Evolutionary conservation across 2,888 invertebrate species (phyloP).

Genomic region (Leptinotarsa juncta): DNA sequence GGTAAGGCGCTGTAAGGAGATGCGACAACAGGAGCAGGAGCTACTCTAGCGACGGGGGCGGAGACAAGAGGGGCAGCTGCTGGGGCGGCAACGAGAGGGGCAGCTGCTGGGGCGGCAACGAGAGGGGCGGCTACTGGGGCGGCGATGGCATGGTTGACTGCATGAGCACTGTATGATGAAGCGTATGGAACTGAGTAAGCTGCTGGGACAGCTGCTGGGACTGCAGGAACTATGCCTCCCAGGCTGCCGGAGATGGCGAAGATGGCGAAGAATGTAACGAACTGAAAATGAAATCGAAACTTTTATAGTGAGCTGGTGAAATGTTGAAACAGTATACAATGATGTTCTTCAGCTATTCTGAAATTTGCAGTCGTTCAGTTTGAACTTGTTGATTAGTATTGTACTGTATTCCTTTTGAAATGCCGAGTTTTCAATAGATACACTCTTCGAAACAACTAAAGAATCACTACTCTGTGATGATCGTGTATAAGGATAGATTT

Average conservation of each 20-base stretch:
- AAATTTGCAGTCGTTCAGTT: no score
- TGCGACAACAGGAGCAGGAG: constrained; percentile 30
- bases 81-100: constrained; percentile 39
- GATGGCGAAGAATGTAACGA: constrained; percentile 46
- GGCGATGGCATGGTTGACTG: constrained; percentile 80
- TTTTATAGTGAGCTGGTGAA: not conserved
- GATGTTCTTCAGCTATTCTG: no score
- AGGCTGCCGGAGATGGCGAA: constrained; percentile 50
- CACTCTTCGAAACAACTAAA: no score
- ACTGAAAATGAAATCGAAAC: constrained; percentile 42
- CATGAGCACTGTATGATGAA: constrained; percentile 80
- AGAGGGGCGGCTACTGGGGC: constrained; percentile 69
- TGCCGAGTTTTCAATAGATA: no score
- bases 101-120: constrained; percentile 68
- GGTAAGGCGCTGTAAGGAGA: constrained; percentile 29
- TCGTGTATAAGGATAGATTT: no score
- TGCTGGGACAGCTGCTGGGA: constrained; percentile 64
- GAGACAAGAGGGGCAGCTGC: constrained; percentile 39
- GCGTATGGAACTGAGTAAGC: constrained; percentile 79
- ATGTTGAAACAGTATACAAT: no score
- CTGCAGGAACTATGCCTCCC: constrained; percentile 57
- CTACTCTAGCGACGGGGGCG: constrained; percentile 33
- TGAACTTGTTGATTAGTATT: no score
- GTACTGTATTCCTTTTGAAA: no score
- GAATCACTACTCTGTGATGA: no score